Evolutionary conservation across 1,140 invertebrate species (phyloP).

Genomic region (Whitmania pigra): DNA sequence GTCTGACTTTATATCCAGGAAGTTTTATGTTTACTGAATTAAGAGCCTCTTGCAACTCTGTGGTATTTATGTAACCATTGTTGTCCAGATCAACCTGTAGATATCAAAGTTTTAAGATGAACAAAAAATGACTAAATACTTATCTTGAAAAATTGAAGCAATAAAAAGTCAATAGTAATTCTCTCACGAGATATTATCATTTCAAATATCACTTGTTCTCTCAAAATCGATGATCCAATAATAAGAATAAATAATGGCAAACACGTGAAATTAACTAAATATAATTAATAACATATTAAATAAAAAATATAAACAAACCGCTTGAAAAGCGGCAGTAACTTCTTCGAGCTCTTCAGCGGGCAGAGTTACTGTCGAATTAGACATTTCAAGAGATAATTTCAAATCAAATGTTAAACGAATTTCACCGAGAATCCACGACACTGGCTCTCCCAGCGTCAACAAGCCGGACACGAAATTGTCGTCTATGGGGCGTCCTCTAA

Average conservation of each 20-base stretch:
- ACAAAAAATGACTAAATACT: neutral
- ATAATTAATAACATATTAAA: neutral
- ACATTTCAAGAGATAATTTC: neutral
- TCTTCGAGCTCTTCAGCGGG: neutral
- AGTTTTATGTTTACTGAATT: constrained; percentile 16
- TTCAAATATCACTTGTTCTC: neutral
- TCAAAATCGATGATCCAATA: no score
- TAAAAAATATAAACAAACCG: neutral
- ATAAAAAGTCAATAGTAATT: neutral
- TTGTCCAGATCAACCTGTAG: constrained; percentile 12
- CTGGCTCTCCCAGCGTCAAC: no score
- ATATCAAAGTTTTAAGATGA: neutral
- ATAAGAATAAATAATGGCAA: no score
- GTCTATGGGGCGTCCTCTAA: no score
- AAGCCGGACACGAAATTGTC: no score
- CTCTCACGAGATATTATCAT: neutral
- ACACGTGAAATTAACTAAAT: neutral
- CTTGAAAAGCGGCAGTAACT: neutral
- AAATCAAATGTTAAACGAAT: no score
- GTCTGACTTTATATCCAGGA: constrained; percentile 7
- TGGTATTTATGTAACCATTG: constrained; percentile 15
- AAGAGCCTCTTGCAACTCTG: constrained; percentile 18
- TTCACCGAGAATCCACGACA: no score
- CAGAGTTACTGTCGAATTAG: neutral
- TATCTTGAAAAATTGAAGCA: neutral